A percentile compares a stretch with the other conserved stretches of the same genome.
Evolutionary conservation across 2,888 invertebrate genomes (phyloP).

Genomic region (Acleris holmiana): DNA sequence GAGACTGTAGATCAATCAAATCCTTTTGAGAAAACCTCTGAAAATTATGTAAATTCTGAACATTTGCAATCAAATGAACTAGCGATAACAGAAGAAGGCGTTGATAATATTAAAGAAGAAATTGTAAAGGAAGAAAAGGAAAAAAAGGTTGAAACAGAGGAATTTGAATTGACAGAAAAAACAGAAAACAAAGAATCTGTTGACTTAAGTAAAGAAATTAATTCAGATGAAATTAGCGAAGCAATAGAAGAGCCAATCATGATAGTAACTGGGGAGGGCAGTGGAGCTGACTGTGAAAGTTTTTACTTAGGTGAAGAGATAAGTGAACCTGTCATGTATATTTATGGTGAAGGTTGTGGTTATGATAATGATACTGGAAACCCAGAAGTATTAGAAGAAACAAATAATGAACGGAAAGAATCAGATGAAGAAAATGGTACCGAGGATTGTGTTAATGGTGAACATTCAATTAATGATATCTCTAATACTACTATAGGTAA

Average conservation of each 20-base stretch:
- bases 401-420: conserved; percentile 54
- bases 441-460: conserved; percentile 72
- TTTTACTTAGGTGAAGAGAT: conserved; percentile 87
- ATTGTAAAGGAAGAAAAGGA: conserved; percentile 33
- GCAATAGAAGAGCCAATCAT: conserved; percentile 90
- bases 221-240: conserved; percentile 77
- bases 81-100: background rate
- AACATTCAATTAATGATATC: conserved; percentile 58
- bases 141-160: conserved; percentile 30
- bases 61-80: conserved; percentile 1
- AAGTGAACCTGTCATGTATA: conserved; percentile 88
- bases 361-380: conserved; percentile 90
- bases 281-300: conserved; percentile 87
- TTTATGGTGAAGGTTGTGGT: conserved; percentile 90
- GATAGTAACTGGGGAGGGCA: conserved; percentile 88
- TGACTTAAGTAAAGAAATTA: conserved; percentile 38
- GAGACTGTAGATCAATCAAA: conserved; percentile 38
- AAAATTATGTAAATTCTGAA: conserved; percentile 15
- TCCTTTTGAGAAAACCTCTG: conserved; percentile 27
- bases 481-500: conserved; percentile 60
- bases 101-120: conserved; percentile 18
- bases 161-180: conserved; percentile 31
- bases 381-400: conserved; percentile 68
- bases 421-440: conserved; percentile 64
- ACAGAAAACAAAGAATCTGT: conserved; percentile 11